A percentile compares a stretch with the other conserved stretches of the same genome.
Evolutionary conservation across 2,113 vertebrate genomes (phyloP).

Genomic region (Peromyscus polionotus): DNA sequence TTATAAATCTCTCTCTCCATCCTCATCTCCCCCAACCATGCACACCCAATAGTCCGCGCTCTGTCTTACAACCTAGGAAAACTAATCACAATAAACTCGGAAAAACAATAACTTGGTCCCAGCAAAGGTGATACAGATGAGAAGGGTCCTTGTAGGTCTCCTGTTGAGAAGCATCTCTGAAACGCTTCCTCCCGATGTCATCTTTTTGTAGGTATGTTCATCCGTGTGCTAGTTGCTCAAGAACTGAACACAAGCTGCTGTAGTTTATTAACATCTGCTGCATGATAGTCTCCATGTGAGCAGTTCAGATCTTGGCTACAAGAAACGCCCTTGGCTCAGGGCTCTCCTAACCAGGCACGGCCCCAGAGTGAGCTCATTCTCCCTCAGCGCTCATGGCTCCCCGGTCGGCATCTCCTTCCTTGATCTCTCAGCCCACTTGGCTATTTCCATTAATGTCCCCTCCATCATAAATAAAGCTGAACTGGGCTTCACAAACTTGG

Average conservation of each 20-base stretch:
- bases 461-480: conserved; percentile 45
- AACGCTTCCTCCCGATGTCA: conserved; percentile 19
- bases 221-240: conserved; percentile 58
- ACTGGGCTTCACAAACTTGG: conserved; percentile 19
- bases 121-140: not conserved
- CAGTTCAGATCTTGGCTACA: conserved; percentile 6
- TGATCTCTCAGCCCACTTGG: not conserved
- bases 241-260: conserved; percentile 67
- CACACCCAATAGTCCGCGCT: not conserved
- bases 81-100: not conserved
- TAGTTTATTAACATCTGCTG: conserved; percentile 75
- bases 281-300: conserved; percentile 42
- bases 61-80: conserved; percentile 35
- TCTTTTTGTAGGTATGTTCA: conserved; percentile 57
- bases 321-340: conserved; percentile 51
- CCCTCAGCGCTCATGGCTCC: not conserved
- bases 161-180: conserved; percentile 47
- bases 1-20: not conserved
- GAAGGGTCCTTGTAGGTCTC: not conserved
- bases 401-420: not conserved
- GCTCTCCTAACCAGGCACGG: not conserved
- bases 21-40: not conserved
- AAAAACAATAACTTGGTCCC: not conserved
- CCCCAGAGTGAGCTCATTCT: not conserved
- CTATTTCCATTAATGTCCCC: conserved; percentile 30